phyloP scores from a whole-genome alignment of 2,888 invertebrate species.

The Dascillus cervinus region DNA sequence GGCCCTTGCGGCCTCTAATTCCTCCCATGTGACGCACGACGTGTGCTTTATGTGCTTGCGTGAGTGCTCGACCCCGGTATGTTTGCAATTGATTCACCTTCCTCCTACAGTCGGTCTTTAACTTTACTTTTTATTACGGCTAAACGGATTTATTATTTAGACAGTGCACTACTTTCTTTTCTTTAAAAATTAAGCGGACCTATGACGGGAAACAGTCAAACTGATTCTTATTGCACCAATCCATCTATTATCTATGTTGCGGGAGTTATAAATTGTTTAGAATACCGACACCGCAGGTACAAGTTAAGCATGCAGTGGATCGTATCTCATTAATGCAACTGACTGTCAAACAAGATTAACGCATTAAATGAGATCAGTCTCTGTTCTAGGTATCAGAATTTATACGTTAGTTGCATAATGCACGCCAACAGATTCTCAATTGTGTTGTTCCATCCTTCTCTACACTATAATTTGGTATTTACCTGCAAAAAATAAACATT shows the following conservation, averaged over 20 bases:
- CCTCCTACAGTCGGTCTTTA: slow-evolving; percentile 14
- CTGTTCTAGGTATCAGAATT: too few relatives aligned
- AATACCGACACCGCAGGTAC: too few relatives aligned
- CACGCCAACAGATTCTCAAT: slow-evolving; percentile 5
- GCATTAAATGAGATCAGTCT: slow-evolving; percentile 21
- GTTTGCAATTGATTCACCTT: slow-evolving; percentile 39
- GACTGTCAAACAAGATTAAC: slow-evolving; percentile 23
- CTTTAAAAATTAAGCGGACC: too few relatives aligned
- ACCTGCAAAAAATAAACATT: too few relatives aligned
- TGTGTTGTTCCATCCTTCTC: slow-evolving; percentile 3
- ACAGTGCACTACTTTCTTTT: too few relatives aligned
- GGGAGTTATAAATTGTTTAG: too few relatives aligned
- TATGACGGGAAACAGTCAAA: too few relatives aligned
- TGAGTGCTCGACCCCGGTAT: slow-evolving; percentile 36
- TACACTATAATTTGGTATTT: slow-evolving; percentile 2
- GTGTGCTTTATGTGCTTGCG: slow-evolving; percentile 42
- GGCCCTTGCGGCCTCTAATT: slow-evolving; percentile 40
- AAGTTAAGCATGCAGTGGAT: too few relatives aligned
- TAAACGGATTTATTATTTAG: slow-evolving; percentile 13
- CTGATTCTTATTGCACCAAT: too few relatives aligned
- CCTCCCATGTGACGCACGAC: slow-evolving; percentile 41
- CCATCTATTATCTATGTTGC: too few relatives aligned
- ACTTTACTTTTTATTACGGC: slow-evolving; percentile 16
- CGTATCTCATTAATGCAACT: slow-evolving; percentile 21
- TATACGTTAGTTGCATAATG: slow-evolving; percentile 13